phyloP scores from a whole-genome alignment of 2,113 vertebrate genomes.

The Acanthochromis polyacanthus region DNA sequence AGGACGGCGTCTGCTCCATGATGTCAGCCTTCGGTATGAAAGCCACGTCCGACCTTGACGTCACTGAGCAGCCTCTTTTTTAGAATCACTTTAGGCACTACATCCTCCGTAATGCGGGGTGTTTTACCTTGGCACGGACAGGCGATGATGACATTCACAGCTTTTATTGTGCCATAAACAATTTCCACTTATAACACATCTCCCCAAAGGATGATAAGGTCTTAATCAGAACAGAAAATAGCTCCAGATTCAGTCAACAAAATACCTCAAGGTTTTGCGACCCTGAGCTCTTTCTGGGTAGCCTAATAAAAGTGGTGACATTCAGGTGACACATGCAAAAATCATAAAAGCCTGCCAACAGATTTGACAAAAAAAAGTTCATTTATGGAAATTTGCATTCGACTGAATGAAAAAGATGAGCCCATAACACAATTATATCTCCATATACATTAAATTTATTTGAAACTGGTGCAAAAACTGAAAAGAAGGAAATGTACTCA shows the following conservation, averaged over 20 bases:
- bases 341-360: too few relatives aligned
- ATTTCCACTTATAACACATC: conserved; percentile 20
- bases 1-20: background rate
- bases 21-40: conserved; percentile 9
- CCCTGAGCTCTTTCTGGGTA: background rate
- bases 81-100: conserved; percentile 45
- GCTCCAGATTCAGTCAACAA: conserved; percentile 18
- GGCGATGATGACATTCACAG: conserved; percentile 56
- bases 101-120: conserved; percentile 33
- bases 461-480: too few relatives aligned
- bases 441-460: too few relatives aligned
- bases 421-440: too few relatives aligned
- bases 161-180: conserved; percentile 64
- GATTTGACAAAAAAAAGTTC: too few relatives aligned
- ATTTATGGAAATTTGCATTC: too few relatives aligned
- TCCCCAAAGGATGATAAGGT: conserved; percentile 38
- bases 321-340: background rate
- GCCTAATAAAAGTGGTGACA: background rate
- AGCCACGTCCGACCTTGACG: conserved; percentile 47
- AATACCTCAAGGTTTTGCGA: conserved; percentile 1
- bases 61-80: conserved; percentile 24
- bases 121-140: conserved; percentile 27
- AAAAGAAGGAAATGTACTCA: too few relatives aligned
- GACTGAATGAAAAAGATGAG: too few relatives aligned
- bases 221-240: conserved; percentile 42